These are phyloP conservation scores for Cyphomyrus discorhynchus DNA, from an alignment of 2,113 vertebrate genomes.

Conservation along the genomic window DNA sequence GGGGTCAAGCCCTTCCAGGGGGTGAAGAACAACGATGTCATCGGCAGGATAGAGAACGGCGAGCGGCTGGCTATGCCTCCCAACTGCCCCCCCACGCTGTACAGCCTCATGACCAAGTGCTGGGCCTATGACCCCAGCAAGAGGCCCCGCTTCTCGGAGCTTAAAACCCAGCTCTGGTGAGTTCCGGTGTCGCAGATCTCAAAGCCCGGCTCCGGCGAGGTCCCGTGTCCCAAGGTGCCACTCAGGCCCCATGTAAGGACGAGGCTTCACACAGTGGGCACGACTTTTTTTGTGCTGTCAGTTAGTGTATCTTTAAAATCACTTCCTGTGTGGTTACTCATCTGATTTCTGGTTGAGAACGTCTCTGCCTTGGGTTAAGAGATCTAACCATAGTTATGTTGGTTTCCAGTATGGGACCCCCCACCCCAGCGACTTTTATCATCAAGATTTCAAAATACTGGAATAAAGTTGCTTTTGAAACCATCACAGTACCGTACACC, in stretches of 20 bases:
- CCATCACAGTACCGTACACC: too few relatives aligned
- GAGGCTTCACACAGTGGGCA: not conserved
- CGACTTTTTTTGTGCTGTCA: not conserved
- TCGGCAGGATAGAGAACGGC: constrained; percentile 85
- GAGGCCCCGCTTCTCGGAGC: constrained; percentile 80
- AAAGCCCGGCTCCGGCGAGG: constrained; percentile 58
- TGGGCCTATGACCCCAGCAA: constrained; percentile 84
- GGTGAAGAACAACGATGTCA: constrained; percentile 95
- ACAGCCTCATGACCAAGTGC: constrained; percentile 86
- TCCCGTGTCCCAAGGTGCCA: not conserved
- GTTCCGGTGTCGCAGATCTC: constrained; percentile 82
- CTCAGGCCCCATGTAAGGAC: too few relatives aligned
- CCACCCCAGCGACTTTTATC: not conserved
- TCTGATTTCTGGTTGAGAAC: not conserved
- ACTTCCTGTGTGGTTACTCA: not conserved
- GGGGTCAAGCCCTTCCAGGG: constrained; percentile 95
- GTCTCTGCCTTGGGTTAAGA: not conserved
- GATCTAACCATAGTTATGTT: not conserved
- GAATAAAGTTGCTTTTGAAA: not conserved
- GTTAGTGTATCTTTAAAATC: not conserved
- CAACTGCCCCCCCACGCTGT: constrained; percentile 79
- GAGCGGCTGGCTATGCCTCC: constrained; percentile 83
- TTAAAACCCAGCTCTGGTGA: constrained; percentile 74
- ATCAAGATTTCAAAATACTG: not conserved
- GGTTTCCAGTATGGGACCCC: not conserved